A percentile compares a stretch with the other conserved stretches of the same genome.
Evolutionary conservation across 2,113 vertebrate genomes (phyloP).

Genomic region (Chitala chitala): DNA sequence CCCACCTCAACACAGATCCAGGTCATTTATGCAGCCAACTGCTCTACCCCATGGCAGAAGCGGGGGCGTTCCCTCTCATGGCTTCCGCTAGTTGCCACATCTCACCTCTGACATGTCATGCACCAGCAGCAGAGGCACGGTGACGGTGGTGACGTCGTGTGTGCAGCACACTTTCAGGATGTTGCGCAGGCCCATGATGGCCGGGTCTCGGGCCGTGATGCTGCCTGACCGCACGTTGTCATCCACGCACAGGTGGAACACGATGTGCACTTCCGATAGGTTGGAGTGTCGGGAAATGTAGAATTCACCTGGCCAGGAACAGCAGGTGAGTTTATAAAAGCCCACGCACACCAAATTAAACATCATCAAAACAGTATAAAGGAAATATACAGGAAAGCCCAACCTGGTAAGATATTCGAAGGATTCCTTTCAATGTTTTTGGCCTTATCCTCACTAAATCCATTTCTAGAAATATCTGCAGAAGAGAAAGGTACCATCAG

Average conservation of each 20-base stretch:
- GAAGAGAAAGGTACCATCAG: neutral
- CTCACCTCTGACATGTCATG: slow-evolving; percentile 97
- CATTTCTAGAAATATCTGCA: slow-evolving; percentile 60
- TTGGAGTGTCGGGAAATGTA: slow-evolving; percentile 94
- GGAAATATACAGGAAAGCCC: slow-evolving; percentile 19
- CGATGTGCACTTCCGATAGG: slow-evolving; percentile 87
- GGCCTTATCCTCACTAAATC: slow-evolving; percentile 75
- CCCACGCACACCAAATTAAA: neutral
- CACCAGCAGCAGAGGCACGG: slow-evolving; percentile 86
- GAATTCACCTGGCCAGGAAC: slow-evolving; percentile 76
- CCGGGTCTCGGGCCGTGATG: slow-evolving; percentile 88
- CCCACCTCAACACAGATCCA: neutral
- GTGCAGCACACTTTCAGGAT: slow-evolving; percentile 97
- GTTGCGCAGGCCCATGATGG: slow-evolving; percentile 95
- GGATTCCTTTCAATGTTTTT: slow-evolving; percentile 83
- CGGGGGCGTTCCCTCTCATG: neutral
- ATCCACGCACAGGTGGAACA: slow-evolving; percentile 95
- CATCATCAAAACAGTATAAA: neutral
- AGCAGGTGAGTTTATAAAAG: neutral
- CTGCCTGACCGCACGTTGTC: slow-evolving; percentile 87
- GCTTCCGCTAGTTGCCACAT: slow-evolving; percentile 28
- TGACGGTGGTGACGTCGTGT: slow-evolving; percentile 90
- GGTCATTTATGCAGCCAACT: neutral
- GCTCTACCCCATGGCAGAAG: no score
- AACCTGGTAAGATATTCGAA: slow-evolving; percentile 88